Evolutionary conservation across 2,888 invertebrate species (phyloP).

Genomic region (Coecobrya sp.): DNA sequence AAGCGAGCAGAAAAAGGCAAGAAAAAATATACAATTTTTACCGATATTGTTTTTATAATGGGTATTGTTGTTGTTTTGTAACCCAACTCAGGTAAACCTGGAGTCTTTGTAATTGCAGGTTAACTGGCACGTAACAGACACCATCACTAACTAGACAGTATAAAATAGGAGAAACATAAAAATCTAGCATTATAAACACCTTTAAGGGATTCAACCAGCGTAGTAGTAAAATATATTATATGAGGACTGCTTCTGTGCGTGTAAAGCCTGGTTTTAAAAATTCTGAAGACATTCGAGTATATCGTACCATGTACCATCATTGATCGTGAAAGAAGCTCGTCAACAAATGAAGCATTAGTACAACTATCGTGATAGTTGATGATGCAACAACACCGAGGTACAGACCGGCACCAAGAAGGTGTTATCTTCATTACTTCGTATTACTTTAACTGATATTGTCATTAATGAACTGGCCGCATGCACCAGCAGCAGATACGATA

Average conservation of each 20-base stretch:
- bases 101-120: constrained; percentile 80
- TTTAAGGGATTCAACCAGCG: constrained; percentile 63
- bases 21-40: neutral
- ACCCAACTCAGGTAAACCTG: constrained; percentile 48
- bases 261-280: constrained; percentile 37
- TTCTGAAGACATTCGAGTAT: neutral
- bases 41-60: constrained; percentile 37
- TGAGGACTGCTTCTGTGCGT: neutral
- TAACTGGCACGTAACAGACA: constrained; percentile 76
- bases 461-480: constrained; percentile 51
- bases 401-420: constrained; percentile 56
- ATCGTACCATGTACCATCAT: neutral
- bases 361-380: constrained; percentile 1
- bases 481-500: constrained; percentile 6
- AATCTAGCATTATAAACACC: constrained; percentile 69
- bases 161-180: constrained; percentile 29
- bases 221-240: constrained; percentile 28
- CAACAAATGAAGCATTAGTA: constrained; percentile 51
- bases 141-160: constrained; percentile 72
- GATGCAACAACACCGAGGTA: constrained; percentile 17
- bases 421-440: constrained; percentile 70
- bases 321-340: constrained; percentile 60
- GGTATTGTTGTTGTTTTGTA: neutral
- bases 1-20: constrained; percentile 20
- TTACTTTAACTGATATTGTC: constrained; percentile 66